Base-by-base conservation (phyloP, 2,797 vertebrate genomes). In the Acridotheres tristis region DNA sequence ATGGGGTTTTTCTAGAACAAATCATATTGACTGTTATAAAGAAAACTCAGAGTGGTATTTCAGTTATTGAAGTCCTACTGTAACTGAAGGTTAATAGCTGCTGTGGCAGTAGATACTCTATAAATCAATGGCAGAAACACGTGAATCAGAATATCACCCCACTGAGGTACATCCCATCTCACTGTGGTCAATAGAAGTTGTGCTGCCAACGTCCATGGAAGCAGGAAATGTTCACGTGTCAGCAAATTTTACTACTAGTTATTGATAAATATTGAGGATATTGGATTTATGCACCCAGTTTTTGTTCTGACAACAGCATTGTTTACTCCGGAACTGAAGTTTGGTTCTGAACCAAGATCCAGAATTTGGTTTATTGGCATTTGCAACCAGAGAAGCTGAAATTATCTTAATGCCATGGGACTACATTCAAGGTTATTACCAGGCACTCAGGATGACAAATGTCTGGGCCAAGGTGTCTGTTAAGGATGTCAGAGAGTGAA, bases 81-180 rank as follows among this genome's bases (percentile, higher is more conserved):
- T 80, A 85, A 76, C 69, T 85, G 89, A 94, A 96, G 87, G 94
- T 96, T 88, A 92, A 87, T 90, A 92, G 90, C 85, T 83, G 75
- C 47, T 89, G 88, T 94, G 81, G 89, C 85, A 95, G 89, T 84
- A 90, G 67, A 85, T 89, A 87, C 16, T 93, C 89, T 63, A 93
- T 89, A 95, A 92, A 95, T 96, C 96, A 89, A 93, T 95, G 63
- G 54, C 79, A 96, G 36, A 94, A 92, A 91, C 55, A 87, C 8
- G 1, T 67, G 78, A 82, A 77, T 76, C 87, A 50, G 50, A 91
- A 63, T 69, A 84, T 68, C 82, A 90, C 36, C 22, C 55, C 85
- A 74, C 73, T 53, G 79, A 74, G 61, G 27, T 68, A 66, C 22
- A 16, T 51, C 50, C 48, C 45, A 7, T 83, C 74, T 69, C 55